A percentile compares a stretch with the other conserved stretches of the same genome.
Conservation (phyloP, 2,113 vertebrate genomes). For the Megaceryle torquata region DNA sequence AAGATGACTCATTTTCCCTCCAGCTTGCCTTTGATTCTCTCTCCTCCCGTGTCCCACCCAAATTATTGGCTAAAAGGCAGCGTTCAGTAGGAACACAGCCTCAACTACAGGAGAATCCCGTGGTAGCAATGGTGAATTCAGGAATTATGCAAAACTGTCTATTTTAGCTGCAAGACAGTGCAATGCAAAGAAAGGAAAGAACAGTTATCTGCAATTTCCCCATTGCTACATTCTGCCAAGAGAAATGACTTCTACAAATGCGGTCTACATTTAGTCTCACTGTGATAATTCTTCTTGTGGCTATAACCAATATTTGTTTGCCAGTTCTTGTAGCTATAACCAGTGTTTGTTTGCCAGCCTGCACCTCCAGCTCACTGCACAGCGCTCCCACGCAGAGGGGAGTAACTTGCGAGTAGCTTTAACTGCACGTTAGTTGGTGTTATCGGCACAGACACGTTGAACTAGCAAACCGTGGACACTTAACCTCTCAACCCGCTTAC, state of each 20-base stretch:
- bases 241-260: background rate
- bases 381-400: background rate
- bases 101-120: fast-evolving
- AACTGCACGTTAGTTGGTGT: background rate
- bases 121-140: background rate
- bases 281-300: background rate
- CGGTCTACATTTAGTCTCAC: background rate
- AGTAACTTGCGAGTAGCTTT: background rate
- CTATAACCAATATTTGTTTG: background rate
- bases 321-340: background rate
- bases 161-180: background rate
- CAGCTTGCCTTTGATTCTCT: background rate
- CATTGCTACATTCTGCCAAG: background rate
- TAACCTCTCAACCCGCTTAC: background rate
- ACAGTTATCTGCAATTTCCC: background rate
- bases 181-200: background rate
- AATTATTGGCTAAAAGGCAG: background rate
- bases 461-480: background rate
- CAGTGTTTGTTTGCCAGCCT: background rate
- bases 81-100: background rate
- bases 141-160: background rate
- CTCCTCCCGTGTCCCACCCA: background rate
- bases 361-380: background rate
- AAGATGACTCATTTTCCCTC: background rate
- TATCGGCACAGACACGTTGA: slow-evolving; percentile 4